These are phyloP conservation scores for Ancistrus triradiatus DNA, from an alignment of 2,113 vertebrate species.

Conservation along the genomic window DNA sequence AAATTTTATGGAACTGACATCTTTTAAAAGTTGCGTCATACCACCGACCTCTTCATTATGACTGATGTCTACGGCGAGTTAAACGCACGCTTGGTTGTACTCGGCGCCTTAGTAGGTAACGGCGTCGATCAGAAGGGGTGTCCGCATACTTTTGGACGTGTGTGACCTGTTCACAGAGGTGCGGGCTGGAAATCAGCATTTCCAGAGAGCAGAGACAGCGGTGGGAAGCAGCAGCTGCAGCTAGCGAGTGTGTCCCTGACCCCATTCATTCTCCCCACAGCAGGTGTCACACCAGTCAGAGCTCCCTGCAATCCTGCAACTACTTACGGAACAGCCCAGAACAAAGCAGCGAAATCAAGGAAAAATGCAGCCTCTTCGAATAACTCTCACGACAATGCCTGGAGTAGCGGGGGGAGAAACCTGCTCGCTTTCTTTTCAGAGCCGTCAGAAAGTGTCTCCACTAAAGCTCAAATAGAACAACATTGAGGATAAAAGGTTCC, in stretches of 20 bases:
- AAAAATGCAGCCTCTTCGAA: slow-evolving; percentile 75
- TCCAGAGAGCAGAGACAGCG: slow-evolving; percentile 32
- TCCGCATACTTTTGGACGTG: too few species aligned
- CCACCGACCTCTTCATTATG: too few species aligned
- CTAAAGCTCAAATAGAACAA: slow-evolving; percentile 80
- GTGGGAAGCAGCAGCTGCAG: slow-evolving; percentile 72
- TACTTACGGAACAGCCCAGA: slow-evolving; percentile 65
- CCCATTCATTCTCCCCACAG: slow-evolving; percentile 70
- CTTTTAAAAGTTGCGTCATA: too few species aligned
- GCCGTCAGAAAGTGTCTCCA: slow-evolving; percentile 74
- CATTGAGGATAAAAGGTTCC: slow-evolving; percentile 82
- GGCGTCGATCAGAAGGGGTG: too few species aligned
- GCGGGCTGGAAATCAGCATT: background rate
- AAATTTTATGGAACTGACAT: too few species aligned
- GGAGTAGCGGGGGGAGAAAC: slow-evolving; percentile 56
- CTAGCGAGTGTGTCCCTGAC: slow-evolving; percentile 64
- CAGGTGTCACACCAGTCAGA: slow-evolving; percentile 58
- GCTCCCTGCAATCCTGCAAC: slow-evolving; percentile 63
- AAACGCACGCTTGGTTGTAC: too few species aligned
- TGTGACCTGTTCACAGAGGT: slow-evolving; percentile 26
- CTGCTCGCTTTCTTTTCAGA: slow-evolving; percentile 74
- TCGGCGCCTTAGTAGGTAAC: too few species aligned
- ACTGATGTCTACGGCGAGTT: too few species aligned
- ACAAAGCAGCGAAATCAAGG: slow-evolving; percentile 72
- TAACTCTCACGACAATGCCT: slow-evolving; percentile 76